Conservation (phyloP, 2,797 vertebrate species). For the Anableps anableps region DNA sequence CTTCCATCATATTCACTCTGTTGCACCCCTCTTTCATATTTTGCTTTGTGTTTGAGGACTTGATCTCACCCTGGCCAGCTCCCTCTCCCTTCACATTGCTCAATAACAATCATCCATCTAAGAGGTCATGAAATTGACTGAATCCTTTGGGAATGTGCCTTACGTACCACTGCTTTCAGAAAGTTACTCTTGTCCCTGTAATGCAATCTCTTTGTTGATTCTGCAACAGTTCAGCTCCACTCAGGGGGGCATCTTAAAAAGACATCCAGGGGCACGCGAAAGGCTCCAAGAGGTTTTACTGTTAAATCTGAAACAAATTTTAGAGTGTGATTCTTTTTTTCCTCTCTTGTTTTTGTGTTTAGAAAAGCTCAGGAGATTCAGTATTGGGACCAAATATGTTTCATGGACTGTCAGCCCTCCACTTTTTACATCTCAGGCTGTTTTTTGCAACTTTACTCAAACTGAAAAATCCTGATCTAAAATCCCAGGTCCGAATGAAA, state of each 20-base stretch:
- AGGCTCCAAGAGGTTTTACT: constrained; percentile 7
- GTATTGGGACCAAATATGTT: background rate
- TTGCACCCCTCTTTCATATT: constrained; percentile 47
- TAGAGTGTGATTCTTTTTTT: constrained; percentile 17
- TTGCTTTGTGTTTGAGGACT: constrained; percentile 54
- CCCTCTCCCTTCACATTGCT: constrained; percentile 55
- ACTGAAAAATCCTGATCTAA: background rate
- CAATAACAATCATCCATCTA: constrained; percentile 62
- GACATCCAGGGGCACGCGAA: constrained; percentile 1
- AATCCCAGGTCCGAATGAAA: background rate
- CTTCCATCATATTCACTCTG: constrained; percentile 57
- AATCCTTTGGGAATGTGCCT: constrained; percentile 44
- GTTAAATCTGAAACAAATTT: constrained; percentile 38
- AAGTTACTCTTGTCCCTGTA: constrained; percentile 38
- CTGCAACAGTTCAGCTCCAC: constrained; percentile 24
- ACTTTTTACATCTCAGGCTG: background rate
- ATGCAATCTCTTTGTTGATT: constrained; percentile 60
- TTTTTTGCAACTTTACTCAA: background rate
- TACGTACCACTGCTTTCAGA: constrained; percentile 37
- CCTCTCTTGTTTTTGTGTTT: constrained; percentile 6
- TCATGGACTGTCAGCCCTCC: background rate
- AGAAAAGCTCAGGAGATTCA: constrained; percentile 3
- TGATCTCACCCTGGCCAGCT: constrained; percentile 55
- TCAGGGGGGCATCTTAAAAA: constrained; percentile 1
- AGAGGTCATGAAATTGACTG: constrained; percentile 37